phyloP scores from a whole-genome alignment of 2,113 vertebrate species.

The Chaetodon auriga region DNA sequence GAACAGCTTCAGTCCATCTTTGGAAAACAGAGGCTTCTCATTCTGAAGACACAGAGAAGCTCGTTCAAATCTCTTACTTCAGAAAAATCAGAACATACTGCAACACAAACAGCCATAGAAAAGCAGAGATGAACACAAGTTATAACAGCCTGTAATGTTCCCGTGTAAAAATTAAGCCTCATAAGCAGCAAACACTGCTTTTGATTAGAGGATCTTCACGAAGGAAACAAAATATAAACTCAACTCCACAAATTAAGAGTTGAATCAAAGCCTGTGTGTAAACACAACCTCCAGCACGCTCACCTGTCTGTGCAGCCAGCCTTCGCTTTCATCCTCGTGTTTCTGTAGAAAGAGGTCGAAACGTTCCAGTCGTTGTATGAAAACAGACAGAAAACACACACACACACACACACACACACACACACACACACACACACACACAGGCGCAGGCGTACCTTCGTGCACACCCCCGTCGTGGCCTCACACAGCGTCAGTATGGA shows the following conservation, averaged over 20 bases:
- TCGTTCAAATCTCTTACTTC: not conserved
- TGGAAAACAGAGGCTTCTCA: slow-evolving; percentile 93
- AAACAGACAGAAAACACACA: not conserved
- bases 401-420: not conserved
- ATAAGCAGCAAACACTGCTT: not conserved
- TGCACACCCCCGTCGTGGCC: slow-evolving; percentile 95
- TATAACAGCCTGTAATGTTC: too few species aligned
- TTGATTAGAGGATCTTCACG: slow-evolving; percentile 2
- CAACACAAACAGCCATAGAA: not conserved
- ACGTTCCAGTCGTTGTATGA: not conserved
- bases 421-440: not conserved
- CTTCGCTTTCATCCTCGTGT: slow-evolving; percentile 96
- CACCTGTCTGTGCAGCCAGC: slow-evolving; percentile 97
- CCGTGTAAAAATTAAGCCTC: too few species aligned
- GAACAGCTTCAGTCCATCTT: slow-evolving; percentile 92
- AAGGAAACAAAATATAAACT: not conserved
- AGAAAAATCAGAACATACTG: not conserved
- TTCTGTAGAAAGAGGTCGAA: slow-evolving; percentile 84
- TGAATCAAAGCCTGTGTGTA: not conserved
- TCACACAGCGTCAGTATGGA: slow-evolving; percentile 96
- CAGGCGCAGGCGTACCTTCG: slow-evolving; percentile 86
- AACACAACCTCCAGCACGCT: slow-evolving; percentile 32
- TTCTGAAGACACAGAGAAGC: slow-evolving; percentile 83
- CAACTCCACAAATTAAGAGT: not conserved
- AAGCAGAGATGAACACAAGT: too few species aligned